Conservation (phyloP, 2,113 vertebrate species). For the Peromyscus polionotus region DNA sequence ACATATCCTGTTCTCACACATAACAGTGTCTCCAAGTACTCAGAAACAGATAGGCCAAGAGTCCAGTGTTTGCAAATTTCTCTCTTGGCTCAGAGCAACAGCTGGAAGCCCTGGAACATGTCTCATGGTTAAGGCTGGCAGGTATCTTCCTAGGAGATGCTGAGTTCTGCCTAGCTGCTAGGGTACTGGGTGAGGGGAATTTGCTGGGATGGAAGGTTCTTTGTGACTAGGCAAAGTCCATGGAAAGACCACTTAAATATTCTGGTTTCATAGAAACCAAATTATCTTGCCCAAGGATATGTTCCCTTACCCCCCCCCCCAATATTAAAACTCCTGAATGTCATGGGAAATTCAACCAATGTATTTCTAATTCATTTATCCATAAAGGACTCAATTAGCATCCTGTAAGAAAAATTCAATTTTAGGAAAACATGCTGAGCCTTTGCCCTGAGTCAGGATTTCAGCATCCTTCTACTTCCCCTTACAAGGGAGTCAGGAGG, state of each 20-base stretch:
- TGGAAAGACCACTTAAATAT: conserved; percentile 63
- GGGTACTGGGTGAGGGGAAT: conserved; percentile 5
- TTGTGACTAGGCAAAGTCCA: conserved; percentile 45
- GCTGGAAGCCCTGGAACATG: conserved; percentile 54
- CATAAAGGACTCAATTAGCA: neutral
- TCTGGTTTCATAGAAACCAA: conserved; percentile 39
- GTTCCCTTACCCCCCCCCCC: neutral
- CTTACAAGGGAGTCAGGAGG: neutral
- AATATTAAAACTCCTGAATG: neutral
- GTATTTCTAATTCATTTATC: conserved; percentile 41
- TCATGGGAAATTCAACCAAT: conserved; percentile 40
- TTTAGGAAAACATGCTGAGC: conserved; percentile 9
- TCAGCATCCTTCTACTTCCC: neutral
- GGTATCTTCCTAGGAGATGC: neutral
- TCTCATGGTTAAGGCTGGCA: conserved; percentile 58
- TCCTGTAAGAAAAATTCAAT: conserved; percentile 25
- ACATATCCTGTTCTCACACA: neutral
- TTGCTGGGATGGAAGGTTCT: neutral
- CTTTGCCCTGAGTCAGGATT: neutral
- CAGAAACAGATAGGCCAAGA: neutral
- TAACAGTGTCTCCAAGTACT: neutral
- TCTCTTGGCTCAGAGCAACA: conserved; percentile 32
- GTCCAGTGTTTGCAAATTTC: neutral
- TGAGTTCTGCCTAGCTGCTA: conserved; percentile 37
- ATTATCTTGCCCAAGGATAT: conserved; percentile 51